These are phyloP conservation scores for human DNA, from an alignment of 2,113 vertebrate genomes.

Conservation along the genomic window DNA sequence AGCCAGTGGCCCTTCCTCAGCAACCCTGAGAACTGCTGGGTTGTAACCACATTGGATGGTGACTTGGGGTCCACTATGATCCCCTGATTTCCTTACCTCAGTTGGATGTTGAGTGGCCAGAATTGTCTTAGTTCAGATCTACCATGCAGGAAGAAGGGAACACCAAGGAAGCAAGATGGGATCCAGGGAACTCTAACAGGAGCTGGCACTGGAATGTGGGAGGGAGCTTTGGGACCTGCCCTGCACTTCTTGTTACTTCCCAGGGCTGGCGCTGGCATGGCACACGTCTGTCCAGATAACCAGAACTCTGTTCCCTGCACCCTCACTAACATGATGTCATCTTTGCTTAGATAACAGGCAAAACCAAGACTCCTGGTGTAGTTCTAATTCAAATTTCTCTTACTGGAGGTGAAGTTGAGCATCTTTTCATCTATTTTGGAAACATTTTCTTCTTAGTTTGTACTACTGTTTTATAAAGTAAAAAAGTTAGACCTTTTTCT, in stretches of 20 bases:
- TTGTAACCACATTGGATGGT: too few species aligned
- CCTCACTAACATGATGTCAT: not conserved
- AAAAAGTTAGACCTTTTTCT: not conserved
- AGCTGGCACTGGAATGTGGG: not conserved
- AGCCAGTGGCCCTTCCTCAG: not conserved
- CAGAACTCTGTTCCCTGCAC: not conserved
- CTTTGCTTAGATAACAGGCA: not conserved
- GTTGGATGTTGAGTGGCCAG: not conserved
- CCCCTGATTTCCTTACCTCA: not conserved
- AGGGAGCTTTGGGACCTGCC: not conserved
- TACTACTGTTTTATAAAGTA: not conserved
- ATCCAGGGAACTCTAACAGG: not conserved
- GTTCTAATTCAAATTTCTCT: not conserved
- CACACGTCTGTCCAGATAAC: not conserved
- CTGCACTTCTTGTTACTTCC: too few species aligned
- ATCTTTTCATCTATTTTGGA: not conserved
- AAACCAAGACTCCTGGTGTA: rapidly evolving
- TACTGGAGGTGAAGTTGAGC: not conserved
- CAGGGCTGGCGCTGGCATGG: rapidly evolving
- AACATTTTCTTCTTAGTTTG: not conserved
- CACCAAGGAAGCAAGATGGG: too few species aligned
- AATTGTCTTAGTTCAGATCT: not conserved
- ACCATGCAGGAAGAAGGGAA: not conserved
- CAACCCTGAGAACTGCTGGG: not conserved
- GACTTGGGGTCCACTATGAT: not conserved